These are phyloP conservation scores for Neodontobutis hainanensis DNA, from an alignment of 2,113 vertebrate genomes.

Conservation along the genomic window DNA sequence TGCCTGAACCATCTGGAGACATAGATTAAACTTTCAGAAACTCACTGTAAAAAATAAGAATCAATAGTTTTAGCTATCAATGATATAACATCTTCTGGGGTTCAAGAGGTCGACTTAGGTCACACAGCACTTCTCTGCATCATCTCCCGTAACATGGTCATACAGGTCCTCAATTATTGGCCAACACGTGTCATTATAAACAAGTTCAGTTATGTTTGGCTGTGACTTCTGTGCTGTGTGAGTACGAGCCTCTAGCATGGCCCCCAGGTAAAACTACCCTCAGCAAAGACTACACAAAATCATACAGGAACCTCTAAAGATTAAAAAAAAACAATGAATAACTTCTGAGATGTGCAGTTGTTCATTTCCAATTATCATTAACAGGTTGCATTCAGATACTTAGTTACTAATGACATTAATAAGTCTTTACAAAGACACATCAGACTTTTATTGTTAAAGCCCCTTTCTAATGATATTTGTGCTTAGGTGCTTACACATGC, in stretches of 20 bases:
- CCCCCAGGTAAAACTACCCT: constrained; percentile 27
- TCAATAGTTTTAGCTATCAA: not conserved
- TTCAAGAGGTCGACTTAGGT: not conserved
- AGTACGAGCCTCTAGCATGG: constrained; percentile 26
- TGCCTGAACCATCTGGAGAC: not conserved
- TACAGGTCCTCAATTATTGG: not conserved
- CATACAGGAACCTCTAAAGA: not conserved
- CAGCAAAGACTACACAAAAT: not conserved
- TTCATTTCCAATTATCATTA: too few species aligned
- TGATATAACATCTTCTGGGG: not conserved
- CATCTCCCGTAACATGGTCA: not conserved
- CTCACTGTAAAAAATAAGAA: not conserved
- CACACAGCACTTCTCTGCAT: not conserved
- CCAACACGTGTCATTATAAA: not conserved
- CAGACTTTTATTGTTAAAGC: too few species aligned
- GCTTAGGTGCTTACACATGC: too few species aligned
- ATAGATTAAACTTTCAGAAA: not conserved
- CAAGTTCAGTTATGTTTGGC: not conserved
- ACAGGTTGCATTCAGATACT: too few species aligned
- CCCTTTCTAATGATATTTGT: too few species aligned
- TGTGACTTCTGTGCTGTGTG: constrained; percentile 11
- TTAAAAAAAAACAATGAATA: not conserved
- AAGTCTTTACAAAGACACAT: too few species aligned
- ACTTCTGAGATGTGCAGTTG: too few species aligned
- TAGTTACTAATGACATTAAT: too few species aligned